These are phyloP conservation scores for Asarcornis scutulata DNA, from an alignment of 2,113 vertebrate genomes.

Conservation along the genomic window DNA sequence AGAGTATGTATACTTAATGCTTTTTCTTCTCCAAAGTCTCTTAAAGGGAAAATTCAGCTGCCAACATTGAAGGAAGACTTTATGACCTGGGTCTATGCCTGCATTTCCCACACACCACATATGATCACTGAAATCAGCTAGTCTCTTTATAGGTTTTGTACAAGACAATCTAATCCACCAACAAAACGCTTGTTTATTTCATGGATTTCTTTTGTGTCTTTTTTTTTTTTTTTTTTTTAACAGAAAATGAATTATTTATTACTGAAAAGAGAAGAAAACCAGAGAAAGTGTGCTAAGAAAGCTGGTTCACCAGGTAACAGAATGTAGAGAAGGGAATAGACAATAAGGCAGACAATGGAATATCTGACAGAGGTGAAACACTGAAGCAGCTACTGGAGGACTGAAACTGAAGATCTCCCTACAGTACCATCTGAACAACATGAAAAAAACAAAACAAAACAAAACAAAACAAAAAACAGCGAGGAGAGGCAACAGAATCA, in stretches of 20 bases:
- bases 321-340: neutral
- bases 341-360: neutral
- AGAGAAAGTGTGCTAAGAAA: neutral
- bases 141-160: neutral
- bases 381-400: neutral
- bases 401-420: neutral
- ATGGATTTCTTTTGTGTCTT: neutral
- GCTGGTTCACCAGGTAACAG: neutral
- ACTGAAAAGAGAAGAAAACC: neutral
- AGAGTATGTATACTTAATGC: accelerated
- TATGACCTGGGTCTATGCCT: neutral
- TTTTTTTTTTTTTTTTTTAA: neutral
- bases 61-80: neutral
- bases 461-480: neutral
- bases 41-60: neutral
- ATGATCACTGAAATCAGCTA: neutral
- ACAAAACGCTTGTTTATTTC: neutral
- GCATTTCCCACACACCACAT: neutral
- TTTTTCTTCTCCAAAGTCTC: neutral
- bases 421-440: neutral
- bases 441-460: neutral
- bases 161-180: neutral
- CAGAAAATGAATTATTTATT: neutral
- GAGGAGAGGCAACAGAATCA: neutral
- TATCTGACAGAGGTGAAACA: neutral